Evolutionary conservation across 2,797 vertebrate genomes (phyloP).

Genomic region (Peromyscus aztecus): DNA sequence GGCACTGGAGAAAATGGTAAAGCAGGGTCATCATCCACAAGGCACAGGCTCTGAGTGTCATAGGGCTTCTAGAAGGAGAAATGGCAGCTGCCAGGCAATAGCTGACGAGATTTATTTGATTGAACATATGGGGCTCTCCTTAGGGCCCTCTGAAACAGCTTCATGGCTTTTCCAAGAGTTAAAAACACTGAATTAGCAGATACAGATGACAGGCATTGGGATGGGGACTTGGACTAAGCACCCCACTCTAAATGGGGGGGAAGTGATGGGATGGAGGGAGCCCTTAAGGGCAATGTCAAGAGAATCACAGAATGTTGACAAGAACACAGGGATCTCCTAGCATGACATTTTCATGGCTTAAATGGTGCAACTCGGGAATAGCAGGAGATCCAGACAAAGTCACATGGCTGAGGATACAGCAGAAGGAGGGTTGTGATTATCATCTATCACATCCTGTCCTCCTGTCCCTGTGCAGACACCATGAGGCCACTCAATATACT

Average conservation of each 20-base stretch:
- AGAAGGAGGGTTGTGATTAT: not conserved
- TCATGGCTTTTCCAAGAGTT: not conserved
- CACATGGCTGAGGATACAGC: not conserved
- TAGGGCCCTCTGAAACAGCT: conserved; percentile 45
- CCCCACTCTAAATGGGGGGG: not conserved
- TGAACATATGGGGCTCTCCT: conserved; percentile 51
- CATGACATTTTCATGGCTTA: not conserved
- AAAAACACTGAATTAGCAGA: not conserved
- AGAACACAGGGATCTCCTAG: not conserved
- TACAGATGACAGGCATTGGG: not conserved
- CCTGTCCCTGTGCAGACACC: fast-evolving
- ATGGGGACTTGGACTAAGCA: not conserved
- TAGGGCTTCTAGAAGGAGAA: not conserved
- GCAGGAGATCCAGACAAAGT: not conserved
- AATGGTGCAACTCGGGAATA: not conserved
- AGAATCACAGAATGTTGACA: not conserved
- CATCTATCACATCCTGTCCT: not conserved
- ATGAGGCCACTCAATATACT: too few species aligned
- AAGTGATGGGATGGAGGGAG: not conserved
- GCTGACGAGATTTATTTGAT: conserved; percentile 46
- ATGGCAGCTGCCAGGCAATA: conserved; percentile 20
- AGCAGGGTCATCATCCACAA: not conserved
- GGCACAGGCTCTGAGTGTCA: not conserved
- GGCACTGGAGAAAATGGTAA: not conserved
- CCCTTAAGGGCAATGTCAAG: not conserved